These are phyloP conservation scores for Heterotis niloticus DNA, from an alignment of 2,113 vertebrate species.

Conservation along the genomic window DNA sequence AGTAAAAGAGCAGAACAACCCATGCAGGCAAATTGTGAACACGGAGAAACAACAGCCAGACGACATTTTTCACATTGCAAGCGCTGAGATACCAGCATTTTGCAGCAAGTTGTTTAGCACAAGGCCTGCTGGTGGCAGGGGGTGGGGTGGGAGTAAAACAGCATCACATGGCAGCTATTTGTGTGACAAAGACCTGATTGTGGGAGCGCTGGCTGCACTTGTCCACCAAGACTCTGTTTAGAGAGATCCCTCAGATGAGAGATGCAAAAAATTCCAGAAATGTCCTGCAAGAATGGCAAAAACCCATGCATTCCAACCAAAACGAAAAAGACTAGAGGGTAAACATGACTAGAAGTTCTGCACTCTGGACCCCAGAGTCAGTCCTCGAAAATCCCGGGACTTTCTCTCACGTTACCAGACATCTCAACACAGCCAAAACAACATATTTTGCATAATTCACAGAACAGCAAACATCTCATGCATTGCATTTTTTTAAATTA, in stretches of 20 bases:
- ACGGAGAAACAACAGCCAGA: not conserved
- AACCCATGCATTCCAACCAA: not conserved
- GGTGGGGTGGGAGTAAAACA: not conserved
- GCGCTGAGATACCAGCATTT: not conserved
- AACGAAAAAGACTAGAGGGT: not conserved
- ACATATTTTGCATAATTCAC: conserved; percentile 31
- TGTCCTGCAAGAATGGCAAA: not conserved
- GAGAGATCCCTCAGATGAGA: not conserved
- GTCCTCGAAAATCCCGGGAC: not conserved
- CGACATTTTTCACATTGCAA: not conserved
- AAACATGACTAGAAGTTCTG: not conserved
- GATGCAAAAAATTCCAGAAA: not conserved
- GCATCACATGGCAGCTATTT: not conserved
- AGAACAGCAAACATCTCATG: not conserved
- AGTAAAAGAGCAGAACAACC: not conserved
- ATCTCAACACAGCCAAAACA: not conserved
- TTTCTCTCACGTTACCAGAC: not conserved
- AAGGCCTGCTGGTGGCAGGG: not conserved
- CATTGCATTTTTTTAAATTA: conserved; percentile 17
- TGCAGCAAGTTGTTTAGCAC: not conserved
- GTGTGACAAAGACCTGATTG: not conserved
- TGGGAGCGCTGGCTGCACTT: not conserved
- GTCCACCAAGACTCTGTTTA: not conserved
- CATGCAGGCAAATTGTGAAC: not conserved
- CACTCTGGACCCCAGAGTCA: not conserved